Base-by-base conservation (phyloP, 2,113 vertebrate species). In the Ameiurus melas region DNA sequence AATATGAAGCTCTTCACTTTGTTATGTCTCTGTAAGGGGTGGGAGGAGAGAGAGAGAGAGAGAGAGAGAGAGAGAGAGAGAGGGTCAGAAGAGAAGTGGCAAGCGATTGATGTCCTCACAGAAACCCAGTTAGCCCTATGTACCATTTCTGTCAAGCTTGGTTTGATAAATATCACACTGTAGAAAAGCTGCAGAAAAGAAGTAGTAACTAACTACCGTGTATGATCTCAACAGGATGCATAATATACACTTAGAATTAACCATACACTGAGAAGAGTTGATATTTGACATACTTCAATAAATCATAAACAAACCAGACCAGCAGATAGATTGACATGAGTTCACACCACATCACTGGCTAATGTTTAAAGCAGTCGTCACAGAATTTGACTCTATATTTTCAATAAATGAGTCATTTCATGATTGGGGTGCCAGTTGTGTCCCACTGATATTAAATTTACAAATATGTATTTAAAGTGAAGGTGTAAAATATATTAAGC, bases 1-100 rank as follows among this genome's bases (percentile, higher is more conserved):
- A 88, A 86, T 85, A 91, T 43, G 71, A 89, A 85, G 77, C 87
- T 47, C 55, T 85, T 60, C 75, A 89, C 84, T 88, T 86, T 84
- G 60, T 88, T 89, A 36, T 78, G 53, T 83, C 78, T 83, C 47
- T 62, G 13, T 51, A 55, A n/a, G 70, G 33, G 68, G 80, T 43
- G 81, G 81, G 70, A 17, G 47, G 17, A 33, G 70, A 77, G 47
- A 68, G 84, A 60, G 78, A 75, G 83, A 83, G 64, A 25, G 43
- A 85, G 51, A 82, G 79, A 43, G 22, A 51, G 55, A 90, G 66
- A 58, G 77, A 57, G 25, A 36, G 58, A 55, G 82, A 30, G 51
- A 43, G 55, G 70, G 53, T 9, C 66, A 53, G 43, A 43, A 53
- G 58, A 77, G 60, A 9, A 75, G 53, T 33, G 30, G 33, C 55